A percentile compares a stretch with the other conserved stretches of the same genome.
Conservation (phyloP, 2,888 invertebrate species). For the Eristalinus sepulchralis region DNA sequence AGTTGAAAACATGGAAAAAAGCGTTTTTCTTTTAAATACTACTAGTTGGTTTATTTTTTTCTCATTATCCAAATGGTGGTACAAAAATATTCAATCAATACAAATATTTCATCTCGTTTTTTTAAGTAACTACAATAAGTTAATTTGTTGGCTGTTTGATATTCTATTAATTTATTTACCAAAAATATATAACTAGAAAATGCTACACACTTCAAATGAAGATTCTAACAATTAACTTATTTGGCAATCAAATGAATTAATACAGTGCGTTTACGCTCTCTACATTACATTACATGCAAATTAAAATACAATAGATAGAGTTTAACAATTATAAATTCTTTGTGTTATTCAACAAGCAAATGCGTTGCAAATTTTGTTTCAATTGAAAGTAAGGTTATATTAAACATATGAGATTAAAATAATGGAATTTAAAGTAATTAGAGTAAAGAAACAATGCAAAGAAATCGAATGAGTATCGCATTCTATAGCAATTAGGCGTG, state of each 20-base stretch:
- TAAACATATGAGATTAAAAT: constrained; percentile 24
- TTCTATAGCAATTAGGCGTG: constrained; percentile 6
- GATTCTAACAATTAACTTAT: constrained; percentile 40
- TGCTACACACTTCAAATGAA: constrained; percentile 20
- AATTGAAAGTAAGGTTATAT: constrained; percentile 22
- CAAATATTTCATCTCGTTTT: constrained; percentile 28
- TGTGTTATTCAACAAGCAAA: constrained; percentile 46
- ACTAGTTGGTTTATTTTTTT: constrained; percentile 13
- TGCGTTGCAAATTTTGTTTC: constrained; percentile 38
- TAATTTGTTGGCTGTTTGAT: constrained; percentile 31
- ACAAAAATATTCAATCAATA: constrained; percentile 46
- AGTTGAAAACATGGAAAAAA: constrained; percentile 39
- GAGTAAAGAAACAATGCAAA: constrained; percentile 5
- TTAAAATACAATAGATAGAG: constrained; percentile 17
- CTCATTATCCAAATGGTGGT: constrained; percentile 20
- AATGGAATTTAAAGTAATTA: constrained; percentile 3
- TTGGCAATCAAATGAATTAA: constrained; percentile 39
- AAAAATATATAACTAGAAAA: constrained; percentile 40
- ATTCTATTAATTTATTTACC: constrained; percentile 21
- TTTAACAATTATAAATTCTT: constrained; percentile 57
- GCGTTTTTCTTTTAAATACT: constrained; percentile 25
- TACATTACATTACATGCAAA: constrained; percentile 55
- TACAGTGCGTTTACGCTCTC: constrained; percentile 31
- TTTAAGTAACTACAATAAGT: constrained; percentile 52
- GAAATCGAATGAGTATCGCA: neutral